Percentiles rank a stretch among this genome's conserved stretches.
phyloP scores from a whole-genome alignment of 2,797 vertebrate species.

The Spinibarbus caldwelli region DNA sequence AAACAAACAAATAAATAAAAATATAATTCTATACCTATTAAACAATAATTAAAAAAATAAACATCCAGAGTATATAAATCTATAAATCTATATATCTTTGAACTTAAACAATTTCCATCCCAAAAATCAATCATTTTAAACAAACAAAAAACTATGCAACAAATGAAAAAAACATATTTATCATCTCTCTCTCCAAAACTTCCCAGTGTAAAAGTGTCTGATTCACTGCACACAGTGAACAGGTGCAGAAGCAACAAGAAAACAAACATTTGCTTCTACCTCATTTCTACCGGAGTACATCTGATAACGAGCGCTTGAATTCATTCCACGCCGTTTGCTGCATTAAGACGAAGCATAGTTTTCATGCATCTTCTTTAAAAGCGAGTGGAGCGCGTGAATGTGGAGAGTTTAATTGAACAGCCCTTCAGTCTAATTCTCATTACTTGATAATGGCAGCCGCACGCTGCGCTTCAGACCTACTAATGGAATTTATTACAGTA shows the following conservation, averaged over 20 bases:
- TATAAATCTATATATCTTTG: too few species aligned
- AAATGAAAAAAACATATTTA: too few species aligned
- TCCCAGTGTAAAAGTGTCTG: too few species aligned
- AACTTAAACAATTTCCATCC: not conserved
- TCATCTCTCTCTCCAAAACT: too few species aligned
- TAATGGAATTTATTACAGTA: conserved; percentile 72
- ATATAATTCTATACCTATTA: too few species aligned
- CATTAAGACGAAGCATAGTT: conserved; percentile 30
- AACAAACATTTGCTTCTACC: not conserved
- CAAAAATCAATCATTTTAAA: not conserved
- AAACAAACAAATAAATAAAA: too few species aligned
- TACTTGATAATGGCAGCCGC: conserved; percentile 68
- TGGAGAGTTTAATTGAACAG: conserved; percentile 54
- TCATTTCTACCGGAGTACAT: not conserved
- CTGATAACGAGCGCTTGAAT: not conserved
- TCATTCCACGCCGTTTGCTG: not conserved
- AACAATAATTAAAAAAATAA: too few species aligned
- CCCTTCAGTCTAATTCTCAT: conserved; percentile 70
- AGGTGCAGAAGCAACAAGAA: not conserved
- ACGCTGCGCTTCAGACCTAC: conserved; percentile 63
- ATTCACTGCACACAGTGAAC: not conserved
- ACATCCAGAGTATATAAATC: too few species aligned
- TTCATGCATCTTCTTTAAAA: conserved; percentile 34
- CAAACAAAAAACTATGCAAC: too few species aligned
- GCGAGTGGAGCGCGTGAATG: conserved; percentile 44